A percentile compares a stretch with the other conserved stretches of the same genome.
Evolutionary conservation across 2,113 vertebrate genomes (phyloP).

Genomic region (Formicarius rufipectus): DNA sequence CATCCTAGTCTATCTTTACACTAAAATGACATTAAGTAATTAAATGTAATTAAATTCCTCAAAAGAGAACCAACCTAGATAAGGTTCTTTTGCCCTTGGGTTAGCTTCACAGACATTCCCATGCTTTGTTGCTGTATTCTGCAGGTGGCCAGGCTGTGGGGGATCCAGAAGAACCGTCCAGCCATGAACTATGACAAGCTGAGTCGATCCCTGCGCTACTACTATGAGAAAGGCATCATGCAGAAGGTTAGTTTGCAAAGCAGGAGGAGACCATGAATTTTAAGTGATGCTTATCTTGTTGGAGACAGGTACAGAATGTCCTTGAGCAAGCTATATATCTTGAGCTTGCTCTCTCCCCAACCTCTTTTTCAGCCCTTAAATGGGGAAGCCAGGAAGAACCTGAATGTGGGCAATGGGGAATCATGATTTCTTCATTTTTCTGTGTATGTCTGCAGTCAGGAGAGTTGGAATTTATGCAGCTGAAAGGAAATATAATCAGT

Average conservation of each 20-base stretch:
- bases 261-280: not conserved
- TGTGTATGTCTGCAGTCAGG: not conserved
- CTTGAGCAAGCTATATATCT: not conserved
- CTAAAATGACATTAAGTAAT: not conserved
- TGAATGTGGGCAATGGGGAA: not conserved
- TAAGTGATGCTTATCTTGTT: not conserved
- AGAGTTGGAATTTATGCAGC: not conserved
- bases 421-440: not conserved
- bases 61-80: not conserved
- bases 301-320: not conserved
- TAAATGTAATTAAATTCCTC: no score
- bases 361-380: not conserved
- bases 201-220: conserved; percentile 95
- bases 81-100: not conserved
- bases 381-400: not conserved
- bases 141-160: conserved; percentile 97
- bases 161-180: conserved; percentile 98
- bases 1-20: not conserved
- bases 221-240: conserved; percentile 99
- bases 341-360: not conserved
- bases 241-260: conserved; percentile 85
- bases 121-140: not conserved
- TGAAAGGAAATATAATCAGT: not conserved
- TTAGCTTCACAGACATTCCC: not conserved
- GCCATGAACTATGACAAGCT: conserved; percentile 99